A percentile compares a stretch with the other conserved stretches of the same genome.
phyloP scores from a whole-genome alignment of 2,113 vertebrate genomes.

The zebrafish (Danio rerio) region DNA sequence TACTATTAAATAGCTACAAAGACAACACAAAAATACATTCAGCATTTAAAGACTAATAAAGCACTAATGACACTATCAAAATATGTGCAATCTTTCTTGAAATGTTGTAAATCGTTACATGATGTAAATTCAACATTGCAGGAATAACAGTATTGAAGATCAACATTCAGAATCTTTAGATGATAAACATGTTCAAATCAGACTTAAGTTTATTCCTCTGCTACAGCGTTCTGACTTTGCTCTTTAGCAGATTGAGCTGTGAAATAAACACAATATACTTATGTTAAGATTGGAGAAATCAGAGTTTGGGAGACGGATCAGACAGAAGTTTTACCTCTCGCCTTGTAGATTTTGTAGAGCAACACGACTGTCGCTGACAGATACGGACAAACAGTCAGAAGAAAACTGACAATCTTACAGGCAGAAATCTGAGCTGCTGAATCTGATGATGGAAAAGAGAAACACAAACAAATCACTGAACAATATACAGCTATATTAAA shows the following conservation, averaged over 20 bases:
- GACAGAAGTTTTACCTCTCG: background rate
- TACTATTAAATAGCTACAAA: too few species aligned
- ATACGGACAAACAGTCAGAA: background rate
- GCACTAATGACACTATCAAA: too few species aligned
- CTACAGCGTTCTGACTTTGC: background rate
- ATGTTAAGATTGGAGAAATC: background rate
- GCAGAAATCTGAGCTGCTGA: slow-evolving; percentile 16
- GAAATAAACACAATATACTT: background rate
- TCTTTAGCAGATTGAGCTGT: background rate
- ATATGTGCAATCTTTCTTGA: too few species aligned
- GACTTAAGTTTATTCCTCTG: background rate
- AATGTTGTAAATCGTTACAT: too few species aligned
- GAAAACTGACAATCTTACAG: background rate
- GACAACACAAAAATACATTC: too few species aligned
- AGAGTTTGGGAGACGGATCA: background rate
- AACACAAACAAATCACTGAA: too few species aligned
- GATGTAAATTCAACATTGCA: too few species aligned
- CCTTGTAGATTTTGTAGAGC: background rate
- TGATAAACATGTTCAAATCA: background rate
- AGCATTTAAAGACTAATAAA: too few species aligned
- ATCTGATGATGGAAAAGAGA: background rate
- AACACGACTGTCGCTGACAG: background rate
- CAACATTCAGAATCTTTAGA: too few species aligned
- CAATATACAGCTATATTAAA: too few species aligned
- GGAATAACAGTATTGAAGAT: too few species aligned